Percentiles rank a stretch among this genome's conserved stretches.
These are phyloP conservation scores for Ecdyonurus torrentis DNA, from an alignment of 2,888 invertebrate species.

Conservation along the genomic window DNA sequence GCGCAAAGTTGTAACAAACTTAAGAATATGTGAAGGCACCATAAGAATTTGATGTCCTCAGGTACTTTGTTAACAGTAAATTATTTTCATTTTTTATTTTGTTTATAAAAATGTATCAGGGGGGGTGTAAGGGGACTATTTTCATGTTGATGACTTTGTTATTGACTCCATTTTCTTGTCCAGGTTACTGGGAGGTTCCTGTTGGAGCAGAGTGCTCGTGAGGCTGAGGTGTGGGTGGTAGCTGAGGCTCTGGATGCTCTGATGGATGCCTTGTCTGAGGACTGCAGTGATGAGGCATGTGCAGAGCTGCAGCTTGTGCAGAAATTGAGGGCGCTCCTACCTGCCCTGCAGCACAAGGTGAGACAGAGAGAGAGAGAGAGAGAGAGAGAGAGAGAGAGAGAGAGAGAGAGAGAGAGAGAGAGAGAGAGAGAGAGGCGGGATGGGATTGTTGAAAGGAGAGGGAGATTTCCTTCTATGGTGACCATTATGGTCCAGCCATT, in stretches of 20 bases:
- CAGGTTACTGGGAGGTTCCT: constrained; percentile 33
- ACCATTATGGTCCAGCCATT: too few species aligned
- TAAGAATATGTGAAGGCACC: too few species aligned
- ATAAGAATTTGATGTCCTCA: too few species aligned
- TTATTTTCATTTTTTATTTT: too few species aligned
- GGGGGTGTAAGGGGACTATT: not conserved
- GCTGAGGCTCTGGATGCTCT: constrained; percentile 59
- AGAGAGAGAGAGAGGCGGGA: too few species aligned
- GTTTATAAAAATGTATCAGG: not conserved
- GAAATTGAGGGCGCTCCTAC: constrained; percentile 38
- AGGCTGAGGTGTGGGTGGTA: constrained; percentile 49
- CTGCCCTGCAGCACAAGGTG: constrained; percentile 49
- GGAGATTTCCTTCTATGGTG: too few species aligned
- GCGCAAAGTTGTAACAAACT: too few species aligned
- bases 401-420: too few species aligned
- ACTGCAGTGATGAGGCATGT: constrained; percentile 48
- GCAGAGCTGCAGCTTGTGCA: constrained; percentile 43
- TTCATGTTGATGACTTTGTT: not conserved
- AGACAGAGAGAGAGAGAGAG: too few species aligned
- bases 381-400: too few species aligned
- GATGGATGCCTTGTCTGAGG: constrained; percentile 62
- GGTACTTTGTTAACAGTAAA: too few species aligned
- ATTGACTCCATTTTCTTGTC: not conserved
- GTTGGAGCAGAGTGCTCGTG: constrained; percentile 36
- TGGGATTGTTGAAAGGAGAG: too few species aligned